Percentiles rank a stretch among this genome's conserved stretches.
Conservation (phyloP, 1,140 invertebrate genomes). For the Caenorhabditis remanei region DNA sequence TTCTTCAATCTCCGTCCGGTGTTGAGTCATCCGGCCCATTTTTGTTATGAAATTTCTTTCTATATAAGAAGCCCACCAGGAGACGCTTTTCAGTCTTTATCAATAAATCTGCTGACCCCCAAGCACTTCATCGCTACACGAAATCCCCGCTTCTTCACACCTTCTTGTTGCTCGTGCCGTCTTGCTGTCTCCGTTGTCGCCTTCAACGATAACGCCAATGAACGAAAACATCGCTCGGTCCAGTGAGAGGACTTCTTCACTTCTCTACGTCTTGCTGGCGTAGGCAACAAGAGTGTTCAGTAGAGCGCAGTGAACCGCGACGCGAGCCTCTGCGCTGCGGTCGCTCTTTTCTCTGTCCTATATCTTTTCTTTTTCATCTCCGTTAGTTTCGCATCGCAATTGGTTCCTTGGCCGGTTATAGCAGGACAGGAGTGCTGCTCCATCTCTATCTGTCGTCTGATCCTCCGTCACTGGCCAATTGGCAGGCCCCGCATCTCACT, state of each 20-base stretch:
- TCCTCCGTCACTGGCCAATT: slow-evolving; percentile 33
- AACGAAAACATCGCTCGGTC: slow-evolving; percentile 33
- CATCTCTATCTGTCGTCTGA: slow-evolving; percentile 51
- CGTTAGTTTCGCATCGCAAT: not conserved
- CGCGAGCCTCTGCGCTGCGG: slow-evolving; percentile 50
- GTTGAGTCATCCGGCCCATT: too few species aligned
- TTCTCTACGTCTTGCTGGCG: slow-evolving; percentile 37
- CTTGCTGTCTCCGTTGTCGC: slow-evolving; percentile 12
- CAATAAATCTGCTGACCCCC: not conserved
- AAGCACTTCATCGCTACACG: not conserved
- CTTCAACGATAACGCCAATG: slow-evolving; percentile 26
- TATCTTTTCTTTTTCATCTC: slow-evolving; percentile 49
- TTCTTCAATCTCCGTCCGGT: too few species aligned
- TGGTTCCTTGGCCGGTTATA: slow-evolving; percentile 44
- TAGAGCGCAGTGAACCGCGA: slow-evolving; percentile 55
- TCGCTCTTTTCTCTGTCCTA: slow-evolving; percentile 30
- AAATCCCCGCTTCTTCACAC: slow-evolving; percentile 32
- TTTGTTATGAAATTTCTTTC: too few species aligned
- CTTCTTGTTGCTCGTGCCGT: slow-evolving; percentile 2
- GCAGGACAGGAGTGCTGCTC: slow-evolving; percentile 32
- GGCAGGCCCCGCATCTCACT: slow-evolving; percentile 15
- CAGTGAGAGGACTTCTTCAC: slow-evolving; percentile 44
- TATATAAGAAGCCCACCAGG: too few species aligned
- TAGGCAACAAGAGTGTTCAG: slow-evolving; percentile 20
- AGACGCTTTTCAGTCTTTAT: not conserved